Evolutionary conservation across 2,797 vertebrate species (phyloP), one percentile per base, ranked within the genome.

Genomic region (Ceryle rudis): DNA sequence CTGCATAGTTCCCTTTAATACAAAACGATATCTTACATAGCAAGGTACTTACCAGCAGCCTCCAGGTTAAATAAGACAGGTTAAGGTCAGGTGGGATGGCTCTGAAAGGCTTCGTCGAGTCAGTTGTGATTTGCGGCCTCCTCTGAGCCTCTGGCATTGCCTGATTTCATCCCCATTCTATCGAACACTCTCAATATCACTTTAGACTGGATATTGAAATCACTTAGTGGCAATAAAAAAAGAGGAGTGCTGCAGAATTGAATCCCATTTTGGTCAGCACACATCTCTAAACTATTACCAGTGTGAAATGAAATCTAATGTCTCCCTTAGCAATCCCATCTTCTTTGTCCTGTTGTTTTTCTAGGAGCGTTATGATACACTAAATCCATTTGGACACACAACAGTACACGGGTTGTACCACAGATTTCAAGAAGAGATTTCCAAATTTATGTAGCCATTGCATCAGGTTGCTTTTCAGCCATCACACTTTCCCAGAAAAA

Each of bases 231-330:
- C 86, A 94, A 91, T 96, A 96, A 95, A 94, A 91, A 67, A 39
- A 93, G 86, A 93, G 42, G 73, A 93, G 88, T 54, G 80, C 80
- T 64, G 35, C 82, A 95, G 87, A 96, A 95, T 70, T 95, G 84
- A 95, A 95, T 95, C 87, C 62, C 85, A 66, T 93, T 96, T 95
- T 88, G 73, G 87, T 93, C 93, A 57, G 89, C 74, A 90, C 89
- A 89, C 71, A 62, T 73, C 80, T 93, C 91, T 88, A 64, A 96
- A 95, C 89, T 87, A 94, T 93, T 94, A 97, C 89, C 94, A 94
- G 70, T 70, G 89, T 95, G 91, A 97, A 96, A 96, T 95, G 93
- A 96, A 94, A 96, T 95, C 82, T 95, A 95, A 95, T 84, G 66
- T 75, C 91, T 96, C 90, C 91, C 94, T 90, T 29, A 95, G 74